Percentiles rank a stretch among this genome's conserved stretches.
These are phyloP conservation scores for Chirona hameri DNA, from an alignment of 2,888 invertebrate genomes.

Conservation along the genomic window DNA sequence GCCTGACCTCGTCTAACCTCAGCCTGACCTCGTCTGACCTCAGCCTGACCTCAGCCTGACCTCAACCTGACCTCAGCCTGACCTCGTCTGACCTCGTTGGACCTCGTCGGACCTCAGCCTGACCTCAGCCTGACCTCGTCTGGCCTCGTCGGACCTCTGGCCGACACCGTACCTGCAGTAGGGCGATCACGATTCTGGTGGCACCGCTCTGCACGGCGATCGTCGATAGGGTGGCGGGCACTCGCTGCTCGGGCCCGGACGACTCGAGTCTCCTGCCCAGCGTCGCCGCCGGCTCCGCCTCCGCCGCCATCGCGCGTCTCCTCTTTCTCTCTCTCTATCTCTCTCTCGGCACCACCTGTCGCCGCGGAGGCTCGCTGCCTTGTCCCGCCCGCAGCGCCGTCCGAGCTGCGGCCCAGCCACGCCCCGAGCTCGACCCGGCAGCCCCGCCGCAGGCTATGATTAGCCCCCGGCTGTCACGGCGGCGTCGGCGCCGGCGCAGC, in stretches of 20 bases:
- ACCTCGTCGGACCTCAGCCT: conserved; percentile 72
- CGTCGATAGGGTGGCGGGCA: conserved; percentile 77
- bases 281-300: not conserved
- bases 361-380: not conserved
- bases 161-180: conserved; percentile 82
- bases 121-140: too few species aligned
- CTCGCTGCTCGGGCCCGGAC: not conserved
- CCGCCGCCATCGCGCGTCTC: not conserved
- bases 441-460: not conserved
- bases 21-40: conserved; percentile 51
- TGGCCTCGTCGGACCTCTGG: too few species aligned
- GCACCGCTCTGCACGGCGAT: conserved; percentile 84
- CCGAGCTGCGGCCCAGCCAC: not conserved
- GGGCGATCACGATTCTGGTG: conserved; percentile 79
- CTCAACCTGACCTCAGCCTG: too few species aligned
- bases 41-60: too few species aligned
- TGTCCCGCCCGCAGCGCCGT: not conserved
- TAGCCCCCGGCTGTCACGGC: not conserved
- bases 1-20: conserved; percentile 70
- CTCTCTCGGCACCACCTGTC: not conserved
- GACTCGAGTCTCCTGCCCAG: not conserved
- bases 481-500: not conserved
- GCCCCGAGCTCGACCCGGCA: not conserved
- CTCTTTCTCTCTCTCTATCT: too few species aligned
- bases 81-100: conserved; percentile 45